phyloP scores from a whole-genome alignment of 2,113 vertebrate species.

The Elephas maximus region DNA sequence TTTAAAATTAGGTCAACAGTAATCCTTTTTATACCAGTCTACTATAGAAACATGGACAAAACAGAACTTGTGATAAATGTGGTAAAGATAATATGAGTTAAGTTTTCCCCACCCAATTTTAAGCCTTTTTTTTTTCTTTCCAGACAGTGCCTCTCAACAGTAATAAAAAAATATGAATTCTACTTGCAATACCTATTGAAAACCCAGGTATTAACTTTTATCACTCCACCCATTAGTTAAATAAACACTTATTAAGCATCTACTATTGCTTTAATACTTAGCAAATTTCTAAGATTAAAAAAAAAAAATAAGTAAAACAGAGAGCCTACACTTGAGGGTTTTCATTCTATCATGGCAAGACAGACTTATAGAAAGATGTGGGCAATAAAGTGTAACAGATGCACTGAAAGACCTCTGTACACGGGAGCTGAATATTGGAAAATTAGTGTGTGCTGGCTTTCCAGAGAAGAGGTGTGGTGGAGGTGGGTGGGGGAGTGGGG shows the following conservation, averaged over 20 bases:
- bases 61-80: neutral
- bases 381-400: neutral
- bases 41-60: neutral
- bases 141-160: slow-evolving; percentile 76
- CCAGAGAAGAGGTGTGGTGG: neutral
- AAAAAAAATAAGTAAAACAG: neutral
- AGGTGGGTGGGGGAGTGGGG: neutral
- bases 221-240: neutral
- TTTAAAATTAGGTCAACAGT: neutral
- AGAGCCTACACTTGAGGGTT: neutral
- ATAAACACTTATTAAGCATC: neutral
- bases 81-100: neutral
- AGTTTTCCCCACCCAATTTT: neutral
- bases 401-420: neutral
- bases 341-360: neutral
- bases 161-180: slow-evolving; percentile 69
- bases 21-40: neutral
- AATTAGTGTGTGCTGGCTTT: neutral
- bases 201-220: slow-evolving; percentile 67
- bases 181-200: slow-evolving; percentile 49
- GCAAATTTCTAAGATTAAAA: slow-evolving; percentile 22
- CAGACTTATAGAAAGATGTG: neutral
- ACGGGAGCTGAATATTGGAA: neutral
- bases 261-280: slow-evolving; percentile 6
- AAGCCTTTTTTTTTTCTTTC: slow-evolving; percentile 46